Percentiles rank a stretch among this genome's conserved stretches.
These are phyloP conservation scores for Gambusia affinis DNA, from an alignment of 2,113 vertebrate species.

Conservation along the genomic window DNA sequence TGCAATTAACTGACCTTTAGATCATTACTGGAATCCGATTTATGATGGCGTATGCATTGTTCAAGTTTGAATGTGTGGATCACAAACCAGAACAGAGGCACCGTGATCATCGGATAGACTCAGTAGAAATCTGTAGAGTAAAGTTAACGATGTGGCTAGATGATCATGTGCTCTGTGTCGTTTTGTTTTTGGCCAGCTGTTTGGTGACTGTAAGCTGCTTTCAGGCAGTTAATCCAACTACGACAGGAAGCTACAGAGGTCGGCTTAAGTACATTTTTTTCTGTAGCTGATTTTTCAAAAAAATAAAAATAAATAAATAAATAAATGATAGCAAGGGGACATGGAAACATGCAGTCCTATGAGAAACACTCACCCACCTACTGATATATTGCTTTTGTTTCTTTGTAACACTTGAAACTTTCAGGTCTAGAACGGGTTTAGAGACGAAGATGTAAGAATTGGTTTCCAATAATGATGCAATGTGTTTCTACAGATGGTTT, in stretches of 20 bases:
- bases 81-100: neutral
- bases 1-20: too few relatives aligned
- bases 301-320: neutral
- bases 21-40: too few relatives aligned
- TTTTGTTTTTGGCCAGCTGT: neutral
- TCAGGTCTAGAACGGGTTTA: neutral
- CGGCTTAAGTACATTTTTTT: neutral
- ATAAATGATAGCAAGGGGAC: neutral
- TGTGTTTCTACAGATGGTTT: neutral
- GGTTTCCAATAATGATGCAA: too few relatives aligned
- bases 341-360: neutral
- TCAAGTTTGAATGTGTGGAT: too few relatives aligned
- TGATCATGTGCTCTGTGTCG: neutral
- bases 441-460: neutral
- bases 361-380: neutral
- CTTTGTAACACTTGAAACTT: neutral
- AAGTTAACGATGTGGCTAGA: neutral
- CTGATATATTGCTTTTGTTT: neutral
- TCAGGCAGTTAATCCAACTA: neutral
- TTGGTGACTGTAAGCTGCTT: neutral
- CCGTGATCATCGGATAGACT: neutral
- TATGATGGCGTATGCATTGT: too few relatives aligned
- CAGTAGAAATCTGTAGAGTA: neutral
- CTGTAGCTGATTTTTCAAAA: neutral
- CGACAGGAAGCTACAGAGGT: neutral